phyloP scores from a whole-genome alignment of 2,797 vertebrate genomes.

The Lacerta bilineata region DNA sequence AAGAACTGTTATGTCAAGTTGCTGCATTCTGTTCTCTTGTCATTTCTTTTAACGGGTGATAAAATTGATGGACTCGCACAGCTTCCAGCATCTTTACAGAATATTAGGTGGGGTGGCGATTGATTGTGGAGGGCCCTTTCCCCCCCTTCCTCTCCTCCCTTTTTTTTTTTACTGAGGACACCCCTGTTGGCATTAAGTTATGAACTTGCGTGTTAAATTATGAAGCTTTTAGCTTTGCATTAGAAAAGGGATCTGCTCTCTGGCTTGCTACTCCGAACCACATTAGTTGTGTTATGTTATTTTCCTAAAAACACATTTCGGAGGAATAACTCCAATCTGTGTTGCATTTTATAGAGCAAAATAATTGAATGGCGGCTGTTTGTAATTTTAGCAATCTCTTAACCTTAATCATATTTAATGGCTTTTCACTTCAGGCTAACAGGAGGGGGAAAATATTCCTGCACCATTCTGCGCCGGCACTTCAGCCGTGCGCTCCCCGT shows the following conservation, averaged over 20 bases:
- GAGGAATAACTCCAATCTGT: constrained; percentile 85
- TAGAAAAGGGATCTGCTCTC: constrained; percentile 79
- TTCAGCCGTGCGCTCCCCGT: constrained; percentile 71
- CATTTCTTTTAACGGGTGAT: constrained; percentile 73
- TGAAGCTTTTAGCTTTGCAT: constrained; percentile 81
- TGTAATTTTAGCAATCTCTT: constrained; percentile 88
- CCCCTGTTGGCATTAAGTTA: constrained; percentile 74
- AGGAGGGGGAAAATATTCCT: constrained; percentile 78
- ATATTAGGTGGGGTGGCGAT: constrained; percentile 63
- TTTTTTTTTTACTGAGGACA: constrained; percentile 59
- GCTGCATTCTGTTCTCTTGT: constrained; percentile 60
- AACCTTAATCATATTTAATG: constrained; percentile 89
- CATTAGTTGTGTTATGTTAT: constrained; percentile 85
- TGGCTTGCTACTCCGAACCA: constrained; percentile 83
- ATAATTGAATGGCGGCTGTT: constrained; percentile 88
- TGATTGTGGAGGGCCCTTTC: constrained; percentile 54
- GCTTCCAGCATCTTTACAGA: constrained; percentile 64
- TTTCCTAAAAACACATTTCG: constrained; percentile 85
- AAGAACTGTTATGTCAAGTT: constrained; percentile 53
- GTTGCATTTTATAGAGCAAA: constrained; percentile 85
- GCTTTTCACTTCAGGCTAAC: constrained; percentile 87
- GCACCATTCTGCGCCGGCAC: constrained; percentile 68
- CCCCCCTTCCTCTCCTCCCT: background rate
- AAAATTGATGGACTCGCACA: constrained; percentile 76
- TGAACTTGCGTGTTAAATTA: constrained; percentile 80